phyloP scores from a whole-genome alignment of 1,140 invertebrate genomes.

The Telenomus remus region DNA sequence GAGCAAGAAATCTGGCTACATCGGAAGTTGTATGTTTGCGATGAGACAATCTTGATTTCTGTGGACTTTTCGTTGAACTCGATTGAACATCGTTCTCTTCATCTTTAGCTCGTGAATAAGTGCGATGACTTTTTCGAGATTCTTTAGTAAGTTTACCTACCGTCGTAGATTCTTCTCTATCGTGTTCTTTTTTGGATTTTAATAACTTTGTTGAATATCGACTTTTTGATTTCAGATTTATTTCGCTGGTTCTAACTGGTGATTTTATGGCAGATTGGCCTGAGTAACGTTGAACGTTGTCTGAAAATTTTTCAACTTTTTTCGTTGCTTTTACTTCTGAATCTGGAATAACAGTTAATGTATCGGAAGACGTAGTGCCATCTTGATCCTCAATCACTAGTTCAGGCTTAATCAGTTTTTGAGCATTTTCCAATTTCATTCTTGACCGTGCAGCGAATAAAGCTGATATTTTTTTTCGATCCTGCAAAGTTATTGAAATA shows the following conservation, averaged over 20 bases:
- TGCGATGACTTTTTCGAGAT: conserved; percentile 8
- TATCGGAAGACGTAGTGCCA: conserved; percentile 36
- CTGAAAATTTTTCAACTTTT: conserved; percentile 54
- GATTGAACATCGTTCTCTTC: conserved; percentile 35
- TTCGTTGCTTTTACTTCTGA: conserved; percentile 56
- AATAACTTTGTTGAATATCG: conserved; percentile 13
- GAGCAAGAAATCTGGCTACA: conserved; percentile 2
- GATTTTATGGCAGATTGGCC: conserved; percentile 5
- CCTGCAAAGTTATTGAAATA: conserved; percentile 69
- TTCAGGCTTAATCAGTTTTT: conserved; percentile 69
- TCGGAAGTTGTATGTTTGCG: conserved; percentile 15
- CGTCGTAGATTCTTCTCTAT: conserved; percentile 23
- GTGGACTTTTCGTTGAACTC: conserved; percentile 17
- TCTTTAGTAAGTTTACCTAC: conserved; percentile 15
- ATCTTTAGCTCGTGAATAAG: conserved; percentile 17
- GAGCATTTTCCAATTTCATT: conserved; percentile 69
- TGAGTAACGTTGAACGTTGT: conserved; percentile 11
- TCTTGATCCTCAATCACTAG: conserved; percentile 62
- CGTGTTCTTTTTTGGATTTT: conserved; percentile 24
- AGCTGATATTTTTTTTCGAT: conserved; percentile 61
- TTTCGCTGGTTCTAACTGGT: conserved; percentile 4
- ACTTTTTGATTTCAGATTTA: conserved; percentile 25
- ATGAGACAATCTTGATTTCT: conserved; percentile 2
- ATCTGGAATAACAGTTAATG: conserved; percentile 23
- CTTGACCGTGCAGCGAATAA: conserved; percentile 66